Evolutionary conservation across 2,113 vertebrate genomes (phyloP).

Genomic region (Notarius quadriscutis): DNA sequence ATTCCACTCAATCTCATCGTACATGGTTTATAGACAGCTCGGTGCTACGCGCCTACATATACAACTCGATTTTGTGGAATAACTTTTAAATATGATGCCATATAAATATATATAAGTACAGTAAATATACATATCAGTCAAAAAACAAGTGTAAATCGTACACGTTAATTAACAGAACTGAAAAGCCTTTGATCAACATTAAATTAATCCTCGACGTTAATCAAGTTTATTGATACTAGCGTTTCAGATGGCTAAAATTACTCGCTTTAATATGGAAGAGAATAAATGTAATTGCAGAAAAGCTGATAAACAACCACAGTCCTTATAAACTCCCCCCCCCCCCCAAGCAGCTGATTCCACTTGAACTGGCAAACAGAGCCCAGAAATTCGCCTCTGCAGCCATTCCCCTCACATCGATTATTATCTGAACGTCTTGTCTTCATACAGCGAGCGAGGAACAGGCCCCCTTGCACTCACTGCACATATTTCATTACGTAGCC

Average conservation of each 20-base stretch:
- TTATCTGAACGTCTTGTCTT: not conserved
- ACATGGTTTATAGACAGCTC: too few species aligned
- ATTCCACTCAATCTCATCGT: too few species aligned
- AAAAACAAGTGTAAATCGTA: not conserved
- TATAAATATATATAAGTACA: not conserved
- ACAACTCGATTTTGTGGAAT: too few species aligned
- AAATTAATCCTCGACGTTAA: not conserved
- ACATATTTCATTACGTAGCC: conserved; percentile 25
- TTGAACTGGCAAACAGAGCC: not conserved
- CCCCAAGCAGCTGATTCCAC: not conserved
- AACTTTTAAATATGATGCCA: too few species aligned
- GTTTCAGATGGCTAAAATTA: not conserved
- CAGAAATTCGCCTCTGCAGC: not conserved
- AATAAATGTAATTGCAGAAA: not conserved
- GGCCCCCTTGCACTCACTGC: not conserved
- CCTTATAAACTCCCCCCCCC: not conserved
- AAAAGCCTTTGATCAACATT: not conserved
- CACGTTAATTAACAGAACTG: not conserved
- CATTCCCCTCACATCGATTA: conserved; percentile 11
- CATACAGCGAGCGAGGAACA: not conserved
- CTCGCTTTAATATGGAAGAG: not conserved
- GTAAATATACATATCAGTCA: not conserved
- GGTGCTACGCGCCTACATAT: too few species aligned
- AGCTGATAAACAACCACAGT: not conserved
- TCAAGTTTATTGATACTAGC: too few species aligned